Conservation (phyloP, 2,797 vertebrate genomes). For the Rhinella marina region DNA sequence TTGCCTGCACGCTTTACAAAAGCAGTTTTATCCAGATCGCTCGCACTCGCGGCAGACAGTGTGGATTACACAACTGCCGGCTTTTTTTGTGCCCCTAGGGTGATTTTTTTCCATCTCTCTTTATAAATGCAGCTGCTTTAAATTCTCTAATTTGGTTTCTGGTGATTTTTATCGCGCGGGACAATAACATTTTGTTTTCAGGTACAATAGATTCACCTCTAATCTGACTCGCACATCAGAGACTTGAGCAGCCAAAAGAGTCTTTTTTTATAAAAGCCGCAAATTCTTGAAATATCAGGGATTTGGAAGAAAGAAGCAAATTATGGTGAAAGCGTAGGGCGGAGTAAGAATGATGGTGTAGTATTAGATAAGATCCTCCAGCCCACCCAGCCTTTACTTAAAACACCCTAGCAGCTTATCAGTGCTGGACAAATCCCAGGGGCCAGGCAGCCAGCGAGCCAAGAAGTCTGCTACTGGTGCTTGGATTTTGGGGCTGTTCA, state of each 20-base stretch:
- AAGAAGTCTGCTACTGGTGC: background rate
- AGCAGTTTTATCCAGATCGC: slow-evolving; percentile 53
- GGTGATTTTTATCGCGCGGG: slow-evolving; percentile 7
- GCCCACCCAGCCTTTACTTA: background rate
- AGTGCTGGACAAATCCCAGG: background rate
- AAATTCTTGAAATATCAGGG: slow-evolving; percentile 17
- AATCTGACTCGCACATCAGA: slow-evolving; percentile 17
- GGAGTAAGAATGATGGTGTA: background rate
- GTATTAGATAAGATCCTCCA: background rate
- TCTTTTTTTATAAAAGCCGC: background rate
- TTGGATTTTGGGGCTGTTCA: background rate
- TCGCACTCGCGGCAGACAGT: slow-evolving; percentile 29
- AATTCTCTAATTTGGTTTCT: slow-evolving; percentile 31
- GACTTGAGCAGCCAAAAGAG: background rate
- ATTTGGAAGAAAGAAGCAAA: slow-evolving; percentile 9
- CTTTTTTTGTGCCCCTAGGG: slow-evolving; percentile 46
- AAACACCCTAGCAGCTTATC: background rate
- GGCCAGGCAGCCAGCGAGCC: background rate
- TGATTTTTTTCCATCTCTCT: background rate
- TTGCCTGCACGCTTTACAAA: slow-evolving; percentile 41
- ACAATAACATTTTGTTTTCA: slow-evolving; percentile 28
- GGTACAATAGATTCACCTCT: slow-evolving; percentile 10
- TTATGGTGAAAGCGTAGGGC: background rate
- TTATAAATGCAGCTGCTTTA: slow-evolving; percentile 30
- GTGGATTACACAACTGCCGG: slow-evolving; percentile 34